Conservation (phyloP, 2,113 vertebrate genomes). For the Neoarius graeffei region DNA sequence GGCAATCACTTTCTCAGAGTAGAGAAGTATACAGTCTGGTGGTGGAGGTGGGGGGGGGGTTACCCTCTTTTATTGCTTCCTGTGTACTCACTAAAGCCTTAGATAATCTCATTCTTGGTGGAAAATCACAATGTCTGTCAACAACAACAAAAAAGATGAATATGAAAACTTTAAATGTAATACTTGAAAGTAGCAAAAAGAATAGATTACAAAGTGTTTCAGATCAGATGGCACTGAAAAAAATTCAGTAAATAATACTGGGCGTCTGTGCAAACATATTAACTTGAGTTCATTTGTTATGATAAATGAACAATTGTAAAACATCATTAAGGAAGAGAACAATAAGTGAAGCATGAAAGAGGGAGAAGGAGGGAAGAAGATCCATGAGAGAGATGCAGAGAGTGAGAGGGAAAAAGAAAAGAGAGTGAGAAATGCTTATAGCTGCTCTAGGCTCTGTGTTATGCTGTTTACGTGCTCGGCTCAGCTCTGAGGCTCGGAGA, state of each 20-base stretch:
- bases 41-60: background rate
- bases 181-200: background rate
- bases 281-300: conserved; percentile 43
- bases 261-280: conserved; percentile 35
- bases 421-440: conserved; percentile 24
- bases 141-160: background rate
- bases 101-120: background rate
- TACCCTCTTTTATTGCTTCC: background rate
- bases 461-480: conserved; percentile 45
- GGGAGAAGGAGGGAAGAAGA: conserved; percentile 1
- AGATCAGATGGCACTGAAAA: background rate
- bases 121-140: background rate
- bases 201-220: background rate
- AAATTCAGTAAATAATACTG: conserved; percentile 38
- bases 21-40: conserved; percentile 53
- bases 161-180: background rate
- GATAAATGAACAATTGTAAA: conserved; percentile 47
- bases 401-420: conserved; percentile 2
- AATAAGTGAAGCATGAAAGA: conserved; percentile 41
- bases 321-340: conserved; percentile 39
- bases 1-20: conserved; percentile 64
- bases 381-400: conserved; percentile 1
- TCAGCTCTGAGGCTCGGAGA: conserved; percentile 47
- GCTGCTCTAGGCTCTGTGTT: conserved; percentile 37
- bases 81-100: background rate